phyloP scores from a whole-genome alignment of 2,113 vertebrate genomes.

The Mormyrus lacerda region DNA sequence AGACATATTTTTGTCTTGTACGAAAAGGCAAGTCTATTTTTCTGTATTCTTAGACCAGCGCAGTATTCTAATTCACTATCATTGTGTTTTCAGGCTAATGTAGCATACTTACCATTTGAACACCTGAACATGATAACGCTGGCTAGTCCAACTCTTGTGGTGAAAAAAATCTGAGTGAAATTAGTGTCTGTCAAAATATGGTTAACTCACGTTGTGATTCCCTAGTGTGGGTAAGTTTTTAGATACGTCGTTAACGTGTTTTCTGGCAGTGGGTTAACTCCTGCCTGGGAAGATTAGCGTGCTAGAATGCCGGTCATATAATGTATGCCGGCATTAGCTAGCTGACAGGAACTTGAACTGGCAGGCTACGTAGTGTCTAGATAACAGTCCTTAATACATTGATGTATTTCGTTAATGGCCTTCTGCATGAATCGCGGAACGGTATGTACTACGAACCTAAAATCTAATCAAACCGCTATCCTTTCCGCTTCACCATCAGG shows the following conservation, averaged over 20 bases:
- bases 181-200: background rate
- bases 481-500: background rate
- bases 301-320: background rate
- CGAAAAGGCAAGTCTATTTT: constrained; percentile 8
- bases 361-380: background rate
- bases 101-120: background rate
- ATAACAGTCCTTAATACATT: background rate
- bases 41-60: background rate
- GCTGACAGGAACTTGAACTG: background rate
- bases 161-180: background rate
- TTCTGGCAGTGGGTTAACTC: background rate
- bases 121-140: background rate
- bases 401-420: background rate
- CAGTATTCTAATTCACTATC: background rate
- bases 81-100: background rate
- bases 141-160: background rate
- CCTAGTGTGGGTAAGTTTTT: background rate
- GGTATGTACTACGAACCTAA: background rate
- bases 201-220: background rate
- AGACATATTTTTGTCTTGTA: background rate
- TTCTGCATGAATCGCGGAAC: background rate
- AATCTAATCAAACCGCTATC: background rate
- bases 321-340: background rate
- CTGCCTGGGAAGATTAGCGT: background rate
- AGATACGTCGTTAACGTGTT: background rate